Evolutionary conservation across 2,797 vertebrate species (phyloP).

Genomic region (Gambelia wislizenii): DNA sequence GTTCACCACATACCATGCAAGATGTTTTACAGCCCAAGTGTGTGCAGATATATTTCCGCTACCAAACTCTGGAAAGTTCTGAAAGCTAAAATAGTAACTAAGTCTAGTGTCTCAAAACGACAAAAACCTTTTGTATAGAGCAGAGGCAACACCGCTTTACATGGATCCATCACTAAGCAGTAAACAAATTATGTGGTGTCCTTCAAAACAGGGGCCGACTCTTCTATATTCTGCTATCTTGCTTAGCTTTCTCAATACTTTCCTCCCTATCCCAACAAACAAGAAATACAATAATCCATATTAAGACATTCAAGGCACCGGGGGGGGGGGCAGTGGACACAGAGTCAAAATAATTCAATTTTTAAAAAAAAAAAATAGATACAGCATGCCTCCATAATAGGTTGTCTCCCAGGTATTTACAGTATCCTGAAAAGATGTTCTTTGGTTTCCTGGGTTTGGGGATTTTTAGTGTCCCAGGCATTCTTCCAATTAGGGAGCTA

Average conservation of each 20-base stretch:
- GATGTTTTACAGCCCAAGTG: neutral
- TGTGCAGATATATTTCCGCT: conserved; percentile 14
- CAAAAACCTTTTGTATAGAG: neutral
- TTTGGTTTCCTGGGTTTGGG: neutral
- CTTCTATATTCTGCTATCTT: neutral
- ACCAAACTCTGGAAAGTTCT: conserved; percentile 8
- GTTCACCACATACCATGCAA: conserved; percentile 1
- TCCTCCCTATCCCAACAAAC: neutral
- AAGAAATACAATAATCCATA: neutral
- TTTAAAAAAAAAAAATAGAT: neutral
- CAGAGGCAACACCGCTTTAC: neutral
- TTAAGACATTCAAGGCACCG: neutral
- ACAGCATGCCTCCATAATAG: neutral
- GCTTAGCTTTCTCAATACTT: neutral
- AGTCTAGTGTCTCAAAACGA: neutral
- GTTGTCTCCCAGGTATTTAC: neutral
- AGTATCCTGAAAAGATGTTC: neutral
- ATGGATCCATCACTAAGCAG: neutral
- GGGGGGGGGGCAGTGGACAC: neutral
- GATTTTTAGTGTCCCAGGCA: neutral
- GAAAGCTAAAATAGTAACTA: neutral
- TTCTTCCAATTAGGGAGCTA: neutral
- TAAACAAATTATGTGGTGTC: neutral
- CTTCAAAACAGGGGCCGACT: neutral
- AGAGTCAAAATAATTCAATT: neutral